Evolutionary conservation across 2,888 invertebrate genomes (phyloP).

Genomic region (Heliothis peltigera): DNA sequence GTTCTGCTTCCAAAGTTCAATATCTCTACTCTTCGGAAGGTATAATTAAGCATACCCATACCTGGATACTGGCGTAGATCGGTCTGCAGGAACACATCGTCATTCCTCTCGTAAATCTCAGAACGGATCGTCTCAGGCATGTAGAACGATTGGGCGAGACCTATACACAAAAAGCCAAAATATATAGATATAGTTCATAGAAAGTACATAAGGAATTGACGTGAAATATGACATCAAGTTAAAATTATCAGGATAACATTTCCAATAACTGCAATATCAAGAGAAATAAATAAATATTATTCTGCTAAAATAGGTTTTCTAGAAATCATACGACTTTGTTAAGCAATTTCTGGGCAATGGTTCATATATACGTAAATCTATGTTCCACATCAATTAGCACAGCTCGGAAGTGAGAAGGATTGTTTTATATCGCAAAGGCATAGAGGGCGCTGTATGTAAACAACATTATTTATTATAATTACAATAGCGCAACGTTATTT

Average conservation of each 20-base stretch:
- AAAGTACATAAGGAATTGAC: background rate
- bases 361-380: too few relatives aligned
- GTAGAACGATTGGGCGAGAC: constrained; percentile 92
- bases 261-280: too few relatives aligned
- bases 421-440: background rate
- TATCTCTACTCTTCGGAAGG: too few relatives aligned
- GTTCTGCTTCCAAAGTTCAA: too few relatives aligned
- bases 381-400: too few relatives aligned
- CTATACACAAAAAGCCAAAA: constrained; percentile 64
- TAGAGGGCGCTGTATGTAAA: background rate
- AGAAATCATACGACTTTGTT: too few relatives aligned
- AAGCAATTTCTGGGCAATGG: too few relatives aligned
- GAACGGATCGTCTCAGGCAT: constrained; percentile 95
- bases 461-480: too few relatives aligned
- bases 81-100: constrained; percentile 93
- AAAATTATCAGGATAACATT: too few relatives aligned
- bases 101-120: constrained; percentile 94
- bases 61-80: constrained; percentile 87
- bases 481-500: background rate
- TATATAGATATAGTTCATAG: background rate
- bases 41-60: constrained; percentile 40
- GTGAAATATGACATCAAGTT: background rate
- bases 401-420: background rate
- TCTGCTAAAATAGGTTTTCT: too few relatives aligned
- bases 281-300: too few relatives aligned